Percentiles rank a stretch among this genome's conserved stretches.
These are phyloP conservation scores for Tiaroga cobitis DNA, from an alignment of 2,797 vertebrate genomes.

Conservation along the genomic window DNA sequence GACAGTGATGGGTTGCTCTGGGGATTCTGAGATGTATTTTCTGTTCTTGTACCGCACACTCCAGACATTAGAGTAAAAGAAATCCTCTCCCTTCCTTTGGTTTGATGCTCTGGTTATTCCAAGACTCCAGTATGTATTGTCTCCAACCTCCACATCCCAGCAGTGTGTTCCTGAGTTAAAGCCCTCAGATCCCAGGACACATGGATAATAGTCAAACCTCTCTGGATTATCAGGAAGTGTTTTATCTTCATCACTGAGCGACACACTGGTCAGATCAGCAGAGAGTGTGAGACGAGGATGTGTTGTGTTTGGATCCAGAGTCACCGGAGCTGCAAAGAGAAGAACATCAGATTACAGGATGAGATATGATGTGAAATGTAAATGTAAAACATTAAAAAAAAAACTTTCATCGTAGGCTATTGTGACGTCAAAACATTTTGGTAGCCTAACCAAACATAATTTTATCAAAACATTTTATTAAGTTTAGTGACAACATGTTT, in stretches of 20 bases:
- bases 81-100: no score
- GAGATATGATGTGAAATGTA: background rate
- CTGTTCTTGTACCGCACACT: rapidly evolving
- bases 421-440: no score
- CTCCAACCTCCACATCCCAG: no score
- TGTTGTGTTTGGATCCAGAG: conserved; percentile 49
- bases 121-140: background rate
- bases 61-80: no score
- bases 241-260: background rate
- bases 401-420: no score
- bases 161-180: no score
- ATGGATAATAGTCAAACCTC: background rate
- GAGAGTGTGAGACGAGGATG: background rate
- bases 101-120: background rate
- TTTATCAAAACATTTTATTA: no score
- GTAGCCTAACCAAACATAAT: no score
- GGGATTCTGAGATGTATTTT: no score
- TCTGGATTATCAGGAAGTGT: conserved; percentile 37
- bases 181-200: conserved; percentile 42
- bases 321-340: conserved; percentile 25
- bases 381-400: no score
- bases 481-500: no score
- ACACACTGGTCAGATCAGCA: conserved; percentile 45
- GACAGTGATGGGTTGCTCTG: rapidly evolving
- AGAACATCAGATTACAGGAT: no score